Percentiles rank a stretch among this genome's conserved stretches.
Conservation (phyloP, 2,888 invertebrate genomes). For the Epiblema foenella region DNA sequence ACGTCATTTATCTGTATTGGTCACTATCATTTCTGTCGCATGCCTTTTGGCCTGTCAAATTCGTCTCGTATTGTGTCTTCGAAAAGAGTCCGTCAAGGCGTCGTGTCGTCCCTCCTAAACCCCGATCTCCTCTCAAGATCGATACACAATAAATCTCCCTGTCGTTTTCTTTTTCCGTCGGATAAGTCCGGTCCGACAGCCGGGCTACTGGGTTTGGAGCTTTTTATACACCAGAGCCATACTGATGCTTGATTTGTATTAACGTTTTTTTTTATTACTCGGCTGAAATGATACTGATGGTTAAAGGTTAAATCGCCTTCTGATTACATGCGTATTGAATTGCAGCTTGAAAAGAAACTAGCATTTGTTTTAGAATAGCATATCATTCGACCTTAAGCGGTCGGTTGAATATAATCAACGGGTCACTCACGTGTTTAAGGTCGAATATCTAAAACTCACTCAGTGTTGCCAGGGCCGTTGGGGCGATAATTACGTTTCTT, state of each 20-base stretch:
- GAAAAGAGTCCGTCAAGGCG: neutral
- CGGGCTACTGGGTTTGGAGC: conserved; percentile 69
- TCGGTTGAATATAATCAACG: too few relatives aligned
- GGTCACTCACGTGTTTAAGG: too few relatives aligned
- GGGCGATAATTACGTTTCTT: too few relatives aligned
- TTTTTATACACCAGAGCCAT: conserved; percentile 52
- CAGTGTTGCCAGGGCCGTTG: too few relatives aligned
- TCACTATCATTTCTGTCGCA: neutral
- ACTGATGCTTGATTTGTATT: conserved; percentile 57
- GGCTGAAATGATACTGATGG: neutral
- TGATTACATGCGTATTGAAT: too few relatives aligned
- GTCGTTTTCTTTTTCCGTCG: conserved; percentile 63
- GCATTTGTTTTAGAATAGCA: too few relatives aligned
- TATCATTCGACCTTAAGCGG: too few relatives aligned
- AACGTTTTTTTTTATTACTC: conserved; percentile 46
- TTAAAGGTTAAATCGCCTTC: too few relatives aligned
- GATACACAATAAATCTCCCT: conserved; percentile 75
- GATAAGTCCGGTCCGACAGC: conserved; percentile 69
- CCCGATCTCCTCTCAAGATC: conserved; percentile 74
- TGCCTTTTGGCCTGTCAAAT: neutral
- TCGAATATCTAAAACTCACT: too few relatives aligned
- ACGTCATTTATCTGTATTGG: neutral
- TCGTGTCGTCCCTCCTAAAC: conserved; percentile 26
- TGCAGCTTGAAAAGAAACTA: too few relatives aligned
- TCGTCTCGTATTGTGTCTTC: neutral